Conservation (phyloP, 2,113 vertebrate species). For the Scolopax mira region DNA sequence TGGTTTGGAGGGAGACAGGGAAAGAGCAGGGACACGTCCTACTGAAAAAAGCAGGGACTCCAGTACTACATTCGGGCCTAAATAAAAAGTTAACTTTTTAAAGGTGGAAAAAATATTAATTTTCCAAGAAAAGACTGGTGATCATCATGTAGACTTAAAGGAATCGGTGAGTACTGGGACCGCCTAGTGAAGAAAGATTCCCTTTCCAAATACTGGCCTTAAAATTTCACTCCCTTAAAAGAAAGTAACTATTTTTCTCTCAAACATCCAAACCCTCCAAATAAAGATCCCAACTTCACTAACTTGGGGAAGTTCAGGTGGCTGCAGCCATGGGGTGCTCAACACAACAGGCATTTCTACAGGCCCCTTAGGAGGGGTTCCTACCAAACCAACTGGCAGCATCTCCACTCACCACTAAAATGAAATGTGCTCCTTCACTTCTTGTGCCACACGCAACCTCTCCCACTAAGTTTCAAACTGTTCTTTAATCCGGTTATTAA, state of each 20-base stretch:
- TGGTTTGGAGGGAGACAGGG: background rate
- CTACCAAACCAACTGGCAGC: background rate
- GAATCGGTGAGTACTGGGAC: rapidly evolving
- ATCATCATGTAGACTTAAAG: background rate
- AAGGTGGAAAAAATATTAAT: background rate
- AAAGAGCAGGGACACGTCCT: background rate
- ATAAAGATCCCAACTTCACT: background rate
- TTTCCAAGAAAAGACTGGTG: background rate
- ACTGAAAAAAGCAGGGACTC: background rate
- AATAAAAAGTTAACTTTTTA: background rate
- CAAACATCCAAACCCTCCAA: background rate
- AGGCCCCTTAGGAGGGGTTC: background rate
- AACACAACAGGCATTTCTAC: background rate
- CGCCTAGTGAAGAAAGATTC: background rate
- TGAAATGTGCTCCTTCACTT: conserved; percentile 1
- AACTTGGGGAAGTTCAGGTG: background rate
- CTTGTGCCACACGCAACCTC: conserved; percentile 14
- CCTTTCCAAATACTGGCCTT: background rate
- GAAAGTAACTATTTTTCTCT: background rate
- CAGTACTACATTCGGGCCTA: background rate
- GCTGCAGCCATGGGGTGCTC: rapidly evolving
- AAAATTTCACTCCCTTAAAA: background rate
- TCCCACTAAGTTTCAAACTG: background rate
- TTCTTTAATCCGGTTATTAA: conserved; percentile 40
- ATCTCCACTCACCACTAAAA: background rate